Evolutionary conservation across 2,797 vertebrate species (phyloP).

Genomic region (Rallus crepitans): DNA sequence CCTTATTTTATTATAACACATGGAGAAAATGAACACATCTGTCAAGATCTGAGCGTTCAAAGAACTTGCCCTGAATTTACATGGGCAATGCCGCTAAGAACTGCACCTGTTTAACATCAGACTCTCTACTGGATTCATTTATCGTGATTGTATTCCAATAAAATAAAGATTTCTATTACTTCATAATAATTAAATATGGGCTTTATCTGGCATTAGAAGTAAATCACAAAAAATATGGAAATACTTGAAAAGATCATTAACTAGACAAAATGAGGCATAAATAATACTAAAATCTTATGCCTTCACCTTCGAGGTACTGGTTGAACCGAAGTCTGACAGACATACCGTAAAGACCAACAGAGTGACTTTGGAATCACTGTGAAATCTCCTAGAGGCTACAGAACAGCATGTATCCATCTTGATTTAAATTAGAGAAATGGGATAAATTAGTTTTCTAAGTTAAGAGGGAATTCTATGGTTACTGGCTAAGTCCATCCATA

Average conservation of each 20-base stretch:
- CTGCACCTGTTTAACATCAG: slow-evolving; percentile 6
- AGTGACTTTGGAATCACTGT: neutral
- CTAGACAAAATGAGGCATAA: neutral
- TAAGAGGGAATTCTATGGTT: neutral
- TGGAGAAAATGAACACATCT: slow-evolving; percentile 20
- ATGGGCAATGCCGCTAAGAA: neutral
- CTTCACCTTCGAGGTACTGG: neutral
- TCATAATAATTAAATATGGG: neutral
- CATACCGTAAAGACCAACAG: neutral
- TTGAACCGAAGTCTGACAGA: neutral
- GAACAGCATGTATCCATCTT: neutral
- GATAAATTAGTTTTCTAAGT: neutral
- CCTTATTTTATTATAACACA: neutral
- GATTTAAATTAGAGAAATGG: neutral
- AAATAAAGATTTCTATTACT: slow-evolving; percentile 15
- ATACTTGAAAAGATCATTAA: neutral
- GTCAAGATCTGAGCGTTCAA: neutral
- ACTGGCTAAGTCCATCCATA: neutral
- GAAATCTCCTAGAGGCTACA: neutral
- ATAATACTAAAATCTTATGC: neutral
- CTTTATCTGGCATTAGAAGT: neutral
- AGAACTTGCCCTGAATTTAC: neutral
- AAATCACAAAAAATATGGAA: slow-evolving; percentile 15
- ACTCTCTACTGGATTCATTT: neutral
- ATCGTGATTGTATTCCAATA: neutral